Conservation (phyloP, 2,113 vertebrate genomes). For the Gymnarchus niloticus region DNA sequence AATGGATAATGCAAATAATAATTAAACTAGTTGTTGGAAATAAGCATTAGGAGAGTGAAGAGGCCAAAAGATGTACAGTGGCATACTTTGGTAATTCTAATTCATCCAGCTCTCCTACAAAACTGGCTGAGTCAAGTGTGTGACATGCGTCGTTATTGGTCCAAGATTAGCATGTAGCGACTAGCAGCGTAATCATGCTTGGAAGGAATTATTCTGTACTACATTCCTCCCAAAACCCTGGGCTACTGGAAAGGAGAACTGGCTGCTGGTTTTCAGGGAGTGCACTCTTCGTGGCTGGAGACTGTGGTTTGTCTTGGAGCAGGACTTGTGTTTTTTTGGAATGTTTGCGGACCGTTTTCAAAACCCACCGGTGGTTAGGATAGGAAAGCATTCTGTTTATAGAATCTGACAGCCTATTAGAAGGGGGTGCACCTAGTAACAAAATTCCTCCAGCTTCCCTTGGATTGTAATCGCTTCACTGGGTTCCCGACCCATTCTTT, state of each 20-base stretch:
- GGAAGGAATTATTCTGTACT: background rate
- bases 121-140: background rate
- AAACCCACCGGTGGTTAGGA: background rate
- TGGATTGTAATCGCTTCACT: background rate
- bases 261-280: background rate
- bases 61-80: background rate
- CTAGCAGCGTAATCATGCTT: background rate
- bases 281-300: background rate
- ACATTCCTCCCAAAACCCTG: background rate
- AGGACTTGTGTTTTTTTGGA: conserved; percentile 1
- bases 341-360: background rate
- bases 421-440: background rate
- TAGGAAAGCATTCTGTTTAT: background rate
- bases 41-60: background rate
- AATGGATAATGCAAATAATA: background rate
- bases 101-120: background rate
- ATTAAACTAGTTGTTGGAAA: background rate
- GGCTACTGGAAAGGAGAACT: background rate
- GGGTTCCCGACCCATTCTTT: background rate
- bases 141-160: background rate
- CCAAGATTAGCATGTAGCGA: background rate
- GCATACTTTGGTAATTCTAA: background rate
- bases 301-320: background rate
- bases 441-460: background rate
- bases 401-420: background rate